phyloP scores from a whole-genome alignment of 2,797 vertebrate species.

The Trachops cirrhosus region DNA sequence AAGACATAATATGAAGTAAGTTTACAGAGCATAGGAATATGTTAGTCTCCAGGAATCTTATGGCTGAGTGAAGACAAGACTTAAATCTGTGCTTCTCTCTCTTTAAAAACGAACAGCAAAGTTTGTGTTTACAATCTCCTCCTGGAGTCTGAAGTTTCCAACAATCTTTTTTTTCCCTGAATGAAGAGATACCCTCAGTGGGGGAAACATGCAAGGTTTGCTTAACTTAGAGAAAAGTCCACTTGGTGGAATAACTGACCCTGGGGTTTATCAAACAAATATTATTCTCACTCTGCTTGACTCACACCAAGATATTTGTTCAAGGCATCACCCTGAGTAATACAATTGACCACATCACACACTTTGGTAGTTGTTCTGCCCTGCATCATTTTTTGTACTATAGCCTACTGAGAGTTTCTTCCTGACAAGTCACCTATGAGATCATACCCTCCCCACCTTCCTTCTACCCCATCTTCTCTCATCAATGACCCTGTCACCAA shows the following conservation, averaged over 20 bases:
- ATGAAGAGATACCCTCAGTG: background rate
- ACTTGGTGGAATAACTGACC: background rate
- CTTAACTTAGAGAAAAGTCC: background rate
- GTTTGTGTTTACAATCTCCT: background rate
- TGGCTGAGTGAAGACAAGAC: background rate
- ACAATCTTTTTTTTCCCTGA: background rate
- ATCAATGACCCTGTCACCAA: background rate
- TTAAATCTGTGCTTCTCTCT: background rate
- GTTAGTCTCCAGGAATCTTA: background rate
- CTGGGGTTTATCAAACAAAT: background rate
- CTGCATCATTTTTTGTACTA: accelerated
- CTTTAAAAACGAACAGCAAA: background rate
- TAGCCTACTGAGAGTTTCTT: background rate
- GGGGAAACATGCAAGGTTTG: background rate
- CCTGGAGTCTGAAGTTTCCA: background rate
- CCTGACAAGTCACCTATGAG: background rate
- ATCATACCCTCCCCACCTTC: background rate
- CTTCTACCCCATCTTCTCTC: background rate
- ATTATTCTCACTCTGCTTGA: background rate
- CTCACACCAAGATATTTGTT: background rate
- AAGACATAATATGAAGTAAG: background rate
- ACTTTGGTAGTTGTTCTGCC: background rate
- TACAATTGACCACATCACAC: accelerated
- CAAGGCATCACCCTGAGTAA: background rate
- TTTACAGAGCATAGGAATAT: background rate